Evolutionary conservation across 2,888 invertebrate species (phyloP), one percentile per base, ranked within the genome.

Genomic region (Zele albiditarsus): DNA sequence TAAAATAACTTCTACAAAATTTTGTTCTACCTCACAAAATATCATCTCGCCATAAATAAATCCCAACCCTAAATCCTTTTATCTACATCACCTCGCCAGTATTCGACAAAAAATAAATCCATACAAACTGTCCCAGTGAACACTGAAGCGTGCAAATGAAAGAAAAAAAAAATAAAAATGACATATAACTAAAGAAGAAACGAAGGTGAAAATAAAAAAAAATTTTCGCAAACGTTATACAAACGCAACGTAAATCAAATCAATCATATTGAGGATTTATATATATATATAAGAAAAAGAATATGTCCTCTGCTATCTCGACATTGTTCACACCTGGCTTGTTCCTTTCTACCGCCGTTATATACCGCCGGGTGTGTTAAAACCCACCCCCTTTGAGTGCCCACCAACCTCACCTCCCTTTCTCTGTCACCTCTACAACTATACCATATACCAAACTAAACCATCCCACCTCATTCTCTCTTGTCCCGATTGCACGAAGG

Each of bases 301-400:
- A 66, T 73, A 60, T 68, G 42, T 46, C 46, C 20, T 60, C 66
- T 46, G 42, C 38, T 73, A 60, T 73, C 60, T 67, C 25, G 38
- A 60, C 60, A 71, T 71, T 71, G 71, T 71, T 71, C 71, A 71
- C 71, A 71, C 71, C 71, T 71, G 71, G 71, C 38, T 71, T 62
- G 71, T 71, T 71, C 60, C 62, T 71, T 71, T 68, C 53, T 68
- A 31, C 53, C 33, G 33, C 33, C 33, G 46, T 71, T 23, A 57
- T 31, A 28, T 28, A 31, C 62, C 62, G 20, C n/a, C 53, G 20
- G 6, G 8, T 53, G 53, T 53, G 53, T 53, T 53, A 53, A 53
- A 53, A 20, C 20, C 20, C 20, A 53, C 53, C 20, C 20, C 20
- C 20, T 20, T 20, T 8, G 4, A 4, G 1, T 20, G 20, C 53